Evolutionary conservation across 2,113 vertebrate species (phyloP).

Genomic region (Percopsis transmontana): DNA sequence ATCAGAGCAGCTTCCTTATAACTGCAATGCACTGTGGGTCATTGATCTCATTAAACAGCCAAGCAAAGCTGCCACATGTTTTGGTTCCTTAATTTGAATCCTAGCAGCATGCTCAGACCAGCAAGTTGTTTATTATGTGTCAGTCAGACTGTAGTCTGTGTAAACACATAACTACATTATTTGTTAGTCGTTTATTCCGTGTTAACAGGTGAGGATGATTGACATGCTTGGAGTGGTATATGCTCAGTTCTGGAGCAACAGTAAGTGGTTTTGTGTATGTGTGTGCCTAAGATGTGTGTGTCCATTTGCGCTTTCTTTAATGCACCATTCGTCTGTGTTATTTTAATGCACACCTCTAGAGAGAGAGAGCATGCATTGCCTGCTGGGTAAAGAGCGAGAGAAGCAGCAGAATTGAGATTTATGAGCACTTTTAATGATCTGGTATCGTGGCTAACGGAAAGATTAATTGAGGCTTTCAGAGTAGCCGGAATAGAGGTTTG

Average conservation of each 20-base stretch:
- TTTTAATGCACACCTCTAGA: slow-evolving; percentile 1
- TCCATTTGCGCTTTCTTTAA: slow-evolving; percentile 1
- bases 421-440: slow-evolving; percentile 23
- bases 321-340: not conserved
- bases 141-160: slow-evolving; percentile 33
- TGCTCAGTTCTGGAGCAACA: slow-evolving; percentile 7
- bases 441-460: slow-evolving; percentile 9
- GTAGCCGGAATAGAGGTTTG: slow-evolving; percentile 13
- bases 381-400: slow-evolving; percentile 1
- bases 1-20: not conserved
- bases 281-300: slow-evolving; percentile 1
- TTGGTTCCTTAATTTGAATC: slow-evolving; percentile 17
- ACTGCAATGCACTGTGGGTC: not conserved
- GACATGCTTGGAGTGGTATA: slow-evolving; percentile 27
- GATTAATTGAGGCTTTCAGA: slow-evolving; percentile 35
- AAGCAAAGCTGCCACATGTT: slow-evolving; percentile 1
- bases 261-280: slow-evolving; percentile 2
- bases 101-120: slow-evolving; percentile 5
- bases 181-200: not conserved
- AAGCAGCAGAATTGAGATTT: slow-evolving; percentile 5
- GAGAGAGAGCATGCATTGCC: not conserved
- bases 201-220: slow-evolving; percentile 9
- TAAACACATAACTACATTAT: slow-evolving; percentile 13
- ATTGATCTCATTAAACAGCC: slow-evolving; percentile 14
- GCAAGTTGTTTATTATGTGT: slow-evolving; percentile 19